Evolutionary conservation across 1,140 invertebrate genomes (phyloP).

Genomic region (Tetranychus urticae): DNA sequence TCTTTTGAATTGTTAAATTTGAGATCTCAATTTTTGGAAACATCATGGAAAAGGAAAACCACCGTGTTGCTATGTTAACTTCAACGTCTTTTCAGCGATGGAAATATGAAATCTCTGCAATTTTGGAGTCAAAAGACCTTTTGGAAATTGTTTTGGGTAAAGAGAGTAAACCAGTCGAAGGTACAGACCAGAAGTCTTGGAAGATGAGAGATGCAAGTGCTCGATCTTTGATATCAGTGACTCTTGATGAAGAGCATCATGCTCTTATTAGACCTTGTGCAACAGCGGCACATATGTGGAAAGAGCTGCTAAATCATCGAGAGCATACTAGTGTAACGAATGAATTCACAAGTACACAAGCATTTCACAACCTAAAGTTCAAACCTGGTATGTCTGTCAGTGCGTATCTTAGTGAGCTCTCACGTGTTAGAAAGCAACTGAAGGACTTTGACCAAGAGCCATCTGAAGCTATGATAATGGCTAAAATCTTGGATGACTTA

Average conservation of each 20-base stretch:
- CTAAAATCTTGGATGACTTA: background rate
- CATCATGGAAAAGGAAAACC: background rate
- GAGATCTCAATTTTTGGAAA: background rate
- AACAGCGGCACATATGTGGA: background rate
- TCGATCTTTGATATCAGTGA: background rate
- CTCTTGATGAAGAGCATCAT: background rate
- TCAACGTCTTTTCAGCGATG: background rate
- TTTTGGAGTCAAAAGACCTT: conserved; percentile 78
- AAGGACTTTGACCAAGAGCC: background rate
- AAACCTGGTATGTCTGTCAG: background rate
- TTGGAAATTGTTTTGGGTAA: conserved; percentile 24
- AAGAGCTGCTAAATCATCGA: background rate
- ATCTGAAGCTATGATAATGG: background rate
- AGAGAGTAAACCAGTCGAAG: background rate
- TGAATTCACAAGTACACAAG: background rate
- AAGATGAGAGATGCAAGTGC: background rate
- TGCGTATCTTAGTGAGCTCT: background rate
- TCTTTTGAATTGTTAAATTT: background rate
- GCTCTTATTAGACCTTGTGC: background rate
- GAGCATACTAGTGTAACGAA: background rate
- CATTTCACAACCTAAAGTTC: background rate
- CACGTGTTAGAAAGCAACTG: conserved; percentile 2
- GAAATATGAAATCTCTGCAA: background rate
- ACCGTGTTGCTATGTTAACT: background rate
- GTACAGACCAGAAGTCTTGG: background rate